Base-by-base conservation (phyloP, 2,797 vertebrate species). In the Rhabdomys pumilio region DNA sequence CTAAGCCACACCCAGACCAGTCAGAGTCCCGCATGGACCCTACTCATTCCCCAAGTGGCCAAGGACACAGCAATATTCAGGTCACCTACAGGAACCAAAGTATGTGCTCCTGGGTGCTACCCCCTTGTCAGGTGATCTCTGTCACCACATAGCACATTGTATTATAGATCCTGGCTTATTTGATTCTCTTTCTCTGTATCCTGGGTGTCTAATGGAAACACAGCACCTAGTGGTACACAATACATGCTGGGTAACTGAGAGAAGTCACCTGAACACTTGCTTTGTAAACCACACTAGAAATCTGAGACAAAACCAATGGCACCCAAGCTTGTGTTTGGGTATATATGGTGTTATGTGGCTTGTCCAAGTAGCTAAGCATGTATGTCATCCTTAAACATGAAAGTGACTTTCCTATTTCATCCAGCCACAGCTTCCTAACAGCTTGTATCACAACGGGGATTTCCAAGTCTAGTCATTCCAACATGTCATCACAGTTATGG, bases 121-220 rank as follows among this genome's bases (percentile, higher is more conserved):
- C 15, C 4, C 2, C 15, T 6, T n/a, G 22, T 4, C 84, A 1
- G 41, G 31, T 0, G 38, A 0, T 10, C 38, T 73, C 10, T 50
- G 3, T 61, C 22, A 26, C 55, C 31, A 26, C n/a, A 34, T 0
- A 47, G 26, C 61, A n/a, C 24, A 1, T 24, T 20, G 31, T 8
- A 1, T 2, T 6, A 0, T 0, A 26, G 29, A 5, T 26, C 8
- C 24, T 13, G 53, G 8, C 5, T 84, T 11, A 3, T 57, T 20
- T 38, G 29, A 20, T 22, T 19, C 61, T n/a, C 22, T 24, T 3
- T 6, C 31, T 31, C 41, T 34, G 34, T 12, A 13, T 44, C 55
- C 81, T 4, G 22, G 44, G 4, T 44, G 38, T 47, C 38, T 22
- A 29, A 31, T 7, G 31, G 14, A 72, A 24, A 47, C 0, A 3